Base-by-base conservation (phyloP, 2,797 vertebrate genomes). In the Parotocinclus haroldoi region DNA sequence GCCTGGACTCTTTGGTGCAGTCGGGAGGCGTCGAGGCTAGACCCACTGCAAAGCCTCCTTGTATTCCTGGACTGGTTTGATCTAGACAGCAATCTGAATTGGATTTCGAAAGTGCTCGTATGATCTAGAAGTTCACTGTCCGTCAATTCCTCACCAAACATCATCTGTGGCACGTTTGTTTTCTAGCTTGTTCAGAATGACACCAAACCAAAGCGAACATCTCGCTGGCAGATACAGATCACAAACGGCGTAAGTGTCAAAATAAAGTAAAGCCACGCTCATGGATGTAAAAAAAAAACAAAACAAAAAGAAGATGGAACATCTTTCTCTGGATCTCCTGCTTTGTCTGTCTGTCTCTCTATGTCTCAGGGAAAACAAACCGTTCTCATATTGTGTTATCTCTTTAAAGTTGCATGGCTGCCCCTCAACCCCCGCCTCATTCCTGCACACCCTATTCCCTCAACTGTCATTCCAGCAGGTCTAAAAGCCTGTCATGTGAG, bases 341-440 rank as follows among this genome's bases (percentile, higher is more conserved):
- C 64, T 58, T 57, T 67, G 45, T 75, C 68, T 69, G 69, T 75
- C 71, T 80, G 66, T 79, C 77, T 71, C 37, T 73, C 63, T 63
- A 79, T 71, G 62, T 79, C 77, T 75, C 58, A 62, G 73, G 66
- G 59, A 78, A 79, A 86, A 80, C 79, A 83, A 83, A 83, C 77
- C 78, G 72, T 80, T 80, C 79, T 78, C 67, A 74, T 69, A 74
- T 62, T 76, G 85, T 85, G 85, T 87, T 89, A 83, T 87, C 83
- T 89, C 83, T 87, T 89, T 87, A 89, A 90, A 91, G 79, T 89
- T 91, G 85, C 83, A 89, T 86, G 79, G 63, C 73, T 68, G 70
- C 64, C 69, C 64, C 73, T 68, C 75, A 71, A 62, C 73, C 70
- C 75, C 73, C 75, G 44, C 69, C 68, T 64, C 65, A 78, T 72